These are phyloP conservation scores for Hiodon alosoides DNA, from an alignment of 2,113 vertebrate species.

Conservation along the genomic window DNA sequence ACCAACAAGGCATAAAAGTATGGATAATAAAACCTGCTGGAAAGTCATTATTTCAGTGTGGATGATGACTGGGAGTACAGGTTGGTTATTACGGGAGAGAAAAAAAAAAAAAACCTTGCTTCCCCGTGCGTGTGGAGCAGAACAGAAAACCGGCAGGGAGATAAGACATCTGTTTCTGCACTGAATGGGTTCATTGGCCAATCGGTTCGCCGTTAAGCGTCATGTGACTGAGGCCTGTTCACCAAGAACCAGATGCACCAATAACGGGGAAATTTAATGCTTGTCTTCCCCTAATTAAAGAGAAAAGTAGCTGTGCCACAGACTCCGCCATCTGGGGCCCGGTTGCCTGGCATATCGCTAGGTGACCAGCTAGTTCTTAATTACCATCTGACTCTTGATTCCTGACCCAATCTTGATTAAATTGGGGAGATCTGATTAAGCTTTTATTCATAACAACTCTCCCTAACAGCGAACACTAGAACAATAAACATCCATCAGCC, in stretches of 20 bases:
- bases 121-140: conserved; percentile 34
- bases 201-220: conserved; percentile 53
- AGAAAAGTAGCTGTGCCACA: neutral
- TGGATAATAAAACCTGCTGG: too few relatives aligned
- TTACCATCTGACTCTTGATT: neutral
- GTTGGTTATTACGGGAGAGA: too few relatives aligned
- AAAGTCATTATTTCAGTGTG: too few relatives aligned
- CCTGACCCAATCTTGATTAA: too few relatives aligned
- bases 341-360: neutral
- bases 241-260: conserved; percentile 50
- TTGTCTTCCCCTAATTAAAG: conserved; percentile 14
- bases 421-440: too few relatives aligned
- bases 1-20: too few relatives aligned
- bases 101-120: neutral
- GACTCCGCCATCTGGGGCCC: neutral
- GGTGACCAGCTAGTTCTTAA: neutral
- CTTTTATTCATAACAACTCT: too few relatives aligned
- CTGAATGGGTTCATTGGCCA: conserved; percentile 59
- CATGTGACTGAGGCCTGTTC: conserved; percentile 55
- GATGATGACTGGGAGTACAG: too few relatives aligned
- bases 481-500: too few relatives aligned
- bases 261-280: conserved; percentile 42
- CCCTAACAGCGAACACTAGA: too few relatives aligned
- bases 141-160: conserved; percentile 61
- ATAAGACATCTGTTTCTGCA: conserved; percentile 69